Conservation (phyloP, 2,888 invertebrate species). For the Hirudinaria manillensis region DNA sequence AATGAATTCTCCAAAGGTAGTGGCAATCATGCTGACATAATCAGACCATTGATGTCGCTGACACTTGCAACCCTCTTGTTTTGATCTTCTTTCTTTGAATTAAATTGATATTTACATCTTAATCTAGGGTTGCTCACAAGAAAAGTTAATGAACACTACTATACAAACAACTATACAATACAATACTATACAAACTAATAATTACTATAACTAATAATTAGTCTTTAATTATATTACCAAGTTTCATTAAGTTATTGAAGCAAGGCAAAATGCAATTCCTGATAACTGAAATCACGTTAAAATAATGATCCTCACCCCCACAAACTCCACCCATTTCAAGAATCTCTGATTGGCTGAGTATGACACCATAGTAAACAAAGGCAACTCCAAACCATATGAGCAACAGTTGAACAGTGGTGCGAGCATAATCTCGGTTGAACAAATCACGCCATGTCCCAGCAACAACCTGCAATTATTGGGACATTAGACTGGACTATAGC, state of each 20-base stretch:
- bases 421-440: constrained; percentile 45
- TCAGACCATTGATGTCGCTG: constrained; percentile 42
- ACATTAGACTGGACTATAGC: neutral
- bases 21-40: constrained; percentile 49
- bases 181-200: too few species aligned
- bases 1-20: constrained; percentile 52
- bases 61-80: constrained; percentile 29
- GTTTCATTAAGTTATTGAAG: too few species aligned
- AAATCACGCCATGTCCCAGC: constrained; percentile 42
- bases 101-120: neutral
- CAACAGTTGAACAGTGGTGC: constrained; percentile 49
- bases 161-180: too few species aligned
- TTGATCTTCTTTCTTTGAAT: constrained; percentile 16
- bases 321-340: constrained; percentile 41
- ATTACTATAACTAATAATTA: too few species aligned
- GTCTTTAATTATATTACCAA: too few species aligned
- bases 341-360: constrained; percentile 52
- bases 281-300: neutral
- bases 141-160: too few species aligned
- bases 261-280: too few species aligned
- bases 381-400: constrained; percentile 52
- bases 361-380: constrained; percentile 52
- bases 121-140: neutral
- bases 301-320: constrained; percentile 28
- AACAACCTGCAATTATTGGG: constrained; percentile 32